Conservation (phyloP, 35 echinoderm and acorn worm species). For the Ophioderma brevispina region DNA sequence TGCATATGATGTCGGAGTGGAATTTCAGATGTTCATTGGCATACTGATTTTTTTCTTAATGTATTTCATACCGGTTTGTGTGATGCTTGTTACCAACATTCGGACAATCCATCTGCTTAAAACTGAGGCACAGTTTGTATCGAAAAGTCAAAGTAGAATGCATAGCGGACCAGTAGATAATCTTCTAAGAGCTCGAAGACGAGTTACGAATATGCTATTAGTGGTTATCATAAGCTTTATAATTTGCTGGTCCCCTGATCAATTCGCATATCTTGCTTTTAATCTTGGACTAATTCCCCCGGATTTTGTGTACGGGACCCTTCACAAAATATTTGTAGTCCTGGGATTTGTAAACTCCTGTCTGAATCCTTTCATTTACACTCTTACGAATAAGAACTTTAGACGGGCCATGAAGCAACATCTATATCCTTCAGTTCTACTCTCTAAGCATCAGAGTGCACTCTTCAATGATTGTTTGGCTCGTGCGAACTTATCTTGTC, state of each 20-base stretch:
- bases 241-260: constrained; percentile 81
- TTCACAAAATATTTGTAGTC: background rate
- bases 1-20: background rate
- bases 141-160: too few relatives aligned
- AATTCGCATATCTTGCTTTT: background rate
- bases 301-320: background rate
- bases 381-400: constrained; percentile 16
- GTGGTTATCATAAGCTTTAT: constrained; percentile 67
- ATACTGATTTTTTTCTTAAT: background rate
- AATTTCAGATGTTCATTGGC: background rate
- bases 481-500: too few relatives aligned
- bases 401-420: background rate
- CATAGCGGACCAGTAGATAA: too few relatives aligned
- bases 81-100: background rate
- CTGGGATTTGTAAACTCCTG: constrained; percentile 23
- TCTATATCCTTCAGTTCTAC: too few relatives aligned
- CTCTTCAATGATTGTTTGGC: too few relatives aligned
- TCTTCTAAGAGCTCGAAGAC: too few relatives aligned
- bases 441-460: too few relatives aligned
- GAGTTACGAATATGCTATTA: background rate
- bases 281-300: background rate
- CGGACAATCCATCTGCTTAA: background rate
- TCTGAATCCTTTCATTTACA: constrained; percentile 12
- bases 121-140: background rate
- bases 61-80: background rate